Base-by-base conservation (phyloP, 1,140 invertebrate genomes). In the Hylaeus anthracinus region DNA sequence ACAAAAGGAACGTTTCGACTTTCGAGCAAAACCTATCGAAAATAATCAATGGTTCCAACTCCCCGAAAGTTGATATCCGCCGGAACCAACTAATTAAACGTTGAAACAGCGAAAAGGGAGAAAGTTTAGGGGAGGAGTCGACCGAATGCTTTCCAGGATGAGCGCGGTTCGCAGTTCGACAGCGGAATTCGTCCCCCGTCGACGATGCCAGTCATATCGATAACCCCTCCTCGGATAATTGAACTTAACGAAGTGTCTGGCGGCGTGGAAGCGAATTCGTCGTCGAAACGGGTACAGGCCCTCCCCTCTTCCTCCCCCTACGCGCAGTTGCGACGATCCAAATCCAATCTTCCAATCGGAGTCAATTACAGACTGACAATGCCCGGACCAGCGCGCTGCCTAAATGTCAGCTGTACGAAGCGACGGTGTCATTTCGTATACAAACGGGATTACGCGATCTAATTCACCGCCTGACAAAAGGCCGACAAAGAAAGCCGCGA, bases 271-370 rank as follows among this genome's bases (percentile, higher is more conserved):
- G 88, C 89, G 85, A 90, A 90, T 90, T 89, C 83, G 86, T 84
- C 84, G 78, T 72, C 85, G 81, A 85, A 88, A 67, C 81, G 85
- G 78, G 60, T 15, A 60, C 43, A 39, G 10, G 63, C 51, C 56
- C 73, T 67, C 78, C 5, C 64, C 61, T 69, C 79, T 78, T 72
- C 80, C 73, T 65, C 73, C 72, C 73, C 63, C 37, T 41, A 58
- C 58, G 66, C 26, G 43, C 61, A 72, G 81, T 81, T 71, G 79
- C 86, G 84, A 89, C 91, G 90, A 93, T 93, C 89, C 91, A 91
- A 92, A 92, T 93, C 89, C 91, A 93, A 93, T 93, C 89, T 92
- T 92, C 91, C 92, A 93, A 93, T 93, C 93, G 90, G 90, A 93
- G 91, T 93, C 93, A 93, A 93, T 93, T 93, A 93, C 91, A 87